Conservation (phyloP, 2,797 vertebrate species). For the Syngnathus rostellatus region DNA sequence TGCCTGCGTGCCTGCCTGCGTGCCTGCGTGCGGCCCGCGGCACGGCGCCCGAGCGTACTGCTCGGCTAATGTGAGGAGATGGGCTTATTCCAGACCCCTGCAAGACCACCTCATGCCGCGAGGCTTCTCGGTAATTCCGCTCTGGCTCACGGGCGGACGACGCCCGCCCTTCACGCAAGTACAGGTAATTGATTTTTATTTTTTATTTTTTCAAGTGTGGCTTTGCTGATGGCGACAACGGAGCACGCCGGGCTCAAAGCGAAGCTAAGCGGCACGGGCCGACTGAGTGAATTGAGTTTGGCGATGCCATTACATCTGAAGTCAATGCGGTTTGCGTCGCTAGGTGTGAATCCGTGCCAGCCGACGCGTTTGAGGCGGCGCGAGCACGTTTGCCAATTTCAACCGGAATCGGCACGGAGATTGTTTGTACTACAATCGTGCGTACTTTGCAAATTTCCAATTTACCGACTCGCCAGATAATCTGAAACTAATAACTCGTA, state of each 20-base stretch:
- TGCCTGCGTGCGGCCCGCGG: slow-evolving; percentile 25
- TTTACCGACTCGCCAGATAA: not conserved
- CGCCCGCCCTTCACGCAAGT: slow-evolving; percentile 23
- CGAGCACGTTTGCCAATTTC: too few relatives aligned
- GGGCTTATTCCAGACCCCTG: slow-evolving; percentile 40
- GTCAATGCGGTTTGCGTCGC: too few relatives aligned
- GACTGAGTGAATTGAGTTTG: slow-evolving; percentile 14
- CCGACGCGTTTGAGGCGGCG: too few relatives aligned
- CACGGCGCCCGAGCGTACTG: slow-evolving; percentile 64
- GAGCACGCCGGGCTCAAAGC: slow-evolving; percentile 33
- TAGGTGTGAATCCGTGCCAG: not conserved
- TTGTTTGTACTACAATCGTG: too few relatives aligned
- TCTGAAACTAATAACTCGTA: not conserved
- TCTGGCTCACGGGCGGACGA: slow-evolving; percentile 36
- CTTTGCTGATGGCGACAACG: slow-evolving; percentile 14
- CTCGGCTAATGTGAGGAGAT: slow-evolving; percentile 61
- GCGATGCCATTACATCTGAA: too few relatives aligned
- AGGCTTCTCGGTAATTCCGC: slow-evolving; percentile 34
- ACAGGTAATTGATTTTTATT: slow-evolving; percentile 65
- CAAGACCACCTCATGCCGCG: slow-evolving; percentile 35
- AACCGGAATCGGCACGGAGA: too few relatives aligned
- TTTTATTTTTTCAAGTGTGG: slow-evolving; percentile 20
- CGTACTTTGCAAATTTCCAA: too few relatives aligned
- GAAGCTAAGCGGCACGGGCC: slow-evolving; percentile 13
- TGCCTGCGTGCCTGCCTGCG: not conserved